Percentiles rank a stretch among this genome's conserved stretches.
Evolutionary conservation across 2,113 vertebrate genomes (phyloP).

Genomic region (Grantiella picta): DNA sequence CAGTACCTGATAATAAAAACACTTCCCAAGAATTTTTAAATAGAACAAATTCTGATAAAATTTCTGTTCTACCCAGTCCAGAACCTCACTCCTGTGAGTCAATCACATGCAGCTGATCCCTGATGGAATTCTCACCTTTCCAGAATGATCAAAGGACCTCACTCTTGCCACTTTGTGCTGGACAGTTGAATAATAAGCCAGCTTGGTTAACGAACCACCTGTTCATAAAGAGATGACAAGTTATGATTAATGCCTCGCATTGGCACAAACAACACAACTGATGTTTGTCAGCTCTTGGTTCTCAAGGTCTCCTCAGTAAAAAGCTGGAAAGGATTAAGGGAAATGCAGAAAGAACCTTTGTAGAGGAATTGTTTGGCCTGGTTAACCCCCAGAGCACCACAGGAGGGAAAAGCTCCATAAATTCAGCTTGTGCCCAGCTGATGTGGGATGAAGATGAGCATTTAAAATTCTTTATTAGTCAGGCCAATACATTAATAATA

Average conservation of each 20-base stretch:
- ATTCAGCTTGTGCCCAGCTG: neutral
- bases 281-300: neutral
- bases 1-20: neutral
- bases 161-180: conserved; percentile 98
- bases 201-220: conserved; percentile 96
- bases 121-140: conserved; percentile 76
- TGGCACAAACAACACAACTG: neutral
- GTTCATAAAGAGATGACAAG: conserved; percentile 6
- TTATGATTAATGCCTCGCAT: neutral
- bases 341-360: neutral
- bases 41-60: neutral
- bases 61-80: neutral
- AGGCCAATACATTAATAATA: neutral
- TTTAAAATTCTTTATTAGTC: neutral
- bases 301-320: neutral
- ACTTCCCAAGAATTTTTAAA: neutral
- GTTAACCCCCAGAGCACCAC: neutral
- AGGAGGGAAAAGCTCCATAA: neutral
- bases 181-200: conserved; percentile 97
- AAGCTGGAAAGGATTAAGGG: neutral
- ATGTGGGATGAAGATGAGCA: neutral
- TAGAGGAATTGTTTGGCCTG: neutral
- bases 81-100: neutral
- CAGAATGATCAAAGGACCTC: conserved; percentile 89
- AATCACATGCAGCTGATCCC: neutral